A percentile compares a stretch with the other conserved stretches of the same genome.
These are phyloP conservation scores for Vannuccia rotundouncinata DNA, from an alignment of 2,888 invertebrate genomes.

Conservation along the genomic window DNA sequence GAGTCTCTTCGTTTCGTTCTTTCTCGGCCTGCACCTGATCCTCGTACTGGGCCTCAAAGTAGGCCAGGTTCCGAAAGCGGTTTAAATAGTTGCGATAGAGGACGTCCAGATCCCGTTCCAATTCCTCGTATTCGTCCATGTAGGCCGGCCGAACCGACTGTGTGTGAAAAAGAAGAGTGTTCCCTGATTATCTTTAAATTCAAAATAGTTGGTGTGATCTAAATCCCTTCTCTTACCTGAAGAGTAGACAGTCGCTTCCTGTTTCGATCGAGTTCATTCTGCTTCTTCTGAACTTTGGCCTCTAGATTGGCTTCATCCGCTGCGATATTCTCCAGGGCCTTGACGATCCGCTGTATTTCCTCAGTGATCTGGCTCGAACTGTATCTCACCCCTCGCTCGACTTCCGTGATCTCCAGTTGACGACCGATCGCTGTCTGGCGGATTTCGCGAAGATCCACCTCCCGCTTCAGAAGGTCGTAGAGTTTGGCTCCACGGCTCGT, in stretches of 20 bases:
- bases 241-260: slow-evolving; percentile 84
- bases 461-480: slow-evolving; percentile 81
- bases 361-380: slow-evolving; percentile 66
- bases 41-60: slow-evolving; percentile 35
- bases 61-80: slow-evolving; percentile 36
- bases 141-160: slow-evolving; percentile 39
- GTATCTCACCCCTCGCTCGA: slow-evolving; percentile 71
- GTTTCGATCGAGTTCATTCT: slow-evolving; percentile 79
- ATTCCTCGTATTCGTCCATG: slow-evolving; percentile 40
- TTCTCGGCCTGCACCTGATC: slow-evolving; percentile 25
- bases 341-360: slow-evolving; percentile 66
- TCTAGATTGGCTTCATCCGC: slow-evolving; percentile 81
- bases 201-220: neutral
- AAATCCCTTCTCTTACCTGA: slow-evolving; percentile 58
- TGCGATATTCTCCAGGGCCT: slow-evolving; percentile 73
- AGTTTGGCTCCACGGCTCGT: slow-evolving; percentile 82
- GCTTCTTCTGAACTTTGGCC: slow-evolving; percentile 81
- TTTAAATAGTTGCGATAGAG: slow-evolving; percentile 34
- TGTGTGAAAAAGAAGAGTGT: neutral
- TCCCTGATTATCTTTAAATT: neutral
- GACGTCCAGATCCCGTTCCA: slow-evolving; percentile 35
- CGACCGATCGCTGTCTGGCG: slow-evolving; percentile 72
- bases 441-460: slow-evolving; percentile 74
- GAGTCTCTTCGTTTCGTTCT: slow-evolving; percentile 30
- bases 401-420: slow-evolving; percentile 71